A percentile compares a stretch with the other conserved stretches of the same genome.
These are phyloP conservation scores for Salvelinus alpinus DNA, from an alignment of 2,113 vertebrate genomes.

Conservation along the genomic window DNA sequence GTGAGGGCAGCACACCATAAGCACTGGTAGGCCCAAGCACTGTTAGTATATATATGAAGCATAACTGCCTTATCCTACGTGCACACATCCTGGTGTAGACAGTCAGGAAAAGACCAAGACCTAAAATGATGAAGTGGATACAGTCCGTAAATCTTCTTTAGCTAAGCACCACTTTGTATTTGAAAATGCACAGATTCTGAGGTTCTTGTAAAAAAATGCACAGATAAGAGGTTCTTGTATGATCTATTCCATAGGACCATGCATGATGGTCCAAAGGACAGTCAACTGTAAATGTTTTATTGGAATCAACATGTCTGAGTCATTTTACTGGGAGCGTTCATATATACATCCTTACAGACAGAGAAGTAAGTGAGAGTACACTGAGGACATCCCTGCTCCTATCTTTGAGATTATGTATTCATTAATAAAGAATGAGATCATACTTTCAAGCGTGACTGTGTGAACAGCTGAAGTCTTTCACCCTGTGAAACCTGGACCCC, in stretches of 20 bases:
- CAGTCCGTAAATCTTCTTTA: too few relatives aligned
- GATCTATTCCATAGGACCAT: too few relatives aligned
- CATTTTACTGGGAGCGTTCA: background rate
- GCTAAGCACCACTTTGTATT: too few relatives aligned
- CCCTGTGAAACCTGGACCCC: constrained; percentile 53
- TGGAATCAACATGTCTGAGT: background rate
- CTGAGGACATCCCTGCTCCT: constrained; percentile 42
- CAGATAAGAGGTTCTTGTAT: too few relatives aligned
- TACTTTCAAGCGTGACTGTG: constrained; percentile 63
- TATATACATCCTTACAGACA: constrained; percentile 5
- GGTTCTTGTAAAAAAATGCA: too few relatives aligned
- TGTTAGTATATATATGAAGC: background rate
- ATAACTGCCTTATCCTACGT: background rate
- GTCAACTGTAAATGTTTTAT: background rate
- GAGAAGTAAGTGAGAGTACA: constrained; percentile 47
- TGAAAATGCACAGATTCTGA: too few relatives aligned
- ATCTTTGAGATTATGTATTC: constrained; percentile 45
- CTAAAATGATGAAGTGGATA: too few relatives aligned
- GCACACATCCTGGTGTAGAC: constrained; percentile 28
- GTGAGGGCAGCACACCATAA: background rate
- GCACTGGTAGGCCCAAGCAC: background rate
- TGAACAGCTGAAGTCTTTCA: constrained; percentile 63
- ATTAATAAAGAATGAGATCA: constrained; percentile 66
- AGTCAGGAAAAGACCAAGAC: background rate
- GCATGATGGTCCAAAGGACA: too few relatives aligned